A percentile compares a stretch with the other conserved stretches of the same genome.
These are phyloP conservation scores for Chiridota heheva DNA, from an alignment of 35 echinoderm and acorn worm species.

Conservation along the genomic window DNA sequence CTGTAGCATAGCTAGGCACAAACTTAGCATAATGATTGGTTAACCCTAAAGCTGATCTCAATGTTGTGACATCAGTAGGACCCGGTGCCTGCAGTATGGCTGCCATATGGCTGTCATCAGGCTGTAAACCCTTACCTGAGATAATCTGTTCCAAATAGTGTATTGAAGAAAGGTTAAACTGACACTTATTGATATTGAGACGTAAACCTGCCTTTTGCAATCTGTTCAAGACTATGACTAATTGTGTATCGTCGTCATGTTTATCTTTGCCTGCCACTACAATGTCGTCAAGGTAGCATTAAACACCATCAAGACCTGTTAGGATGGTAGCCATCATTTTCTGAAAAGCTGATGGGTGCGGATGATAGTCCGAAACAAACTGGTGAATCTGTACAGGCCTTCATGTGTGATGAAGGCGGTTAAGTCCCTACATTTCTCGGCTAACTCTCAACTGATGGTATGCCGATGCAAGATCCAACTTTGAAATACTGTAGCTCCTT, in stretches of 20 bases:
- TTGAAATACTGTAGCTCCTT: slow-evolving; percentile 14
- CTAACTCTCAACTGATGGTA: slow-evolving; percentile 55
- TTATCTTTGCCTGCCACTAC: slow-evolving; percentile 31
- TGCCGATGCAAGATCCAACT: slow-evolving; percentile 24
- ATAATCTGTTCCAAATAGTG: slow-evolving; percentile 43
- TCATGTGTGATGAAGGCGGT: slow-evolving; percentile 56
- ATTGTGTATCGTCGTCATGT: background rate
- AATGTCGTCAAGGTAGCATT: slow-evolving; percentile 57
- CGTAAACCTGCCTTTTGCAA: slow-evolving; percentile 16
- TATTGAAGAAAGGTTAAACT: slow-evolving; percentile 23
- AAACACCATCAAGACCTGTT: slow-evolving; percentile 5
- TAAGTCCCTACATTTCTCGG: slow-evolving; percentile 21
- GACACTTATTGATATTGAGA: slow-evolving; percentile 47
- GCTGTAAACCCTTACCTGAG: slow-evolving; percentile 22
- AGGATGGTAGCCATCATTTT: slow-evolving; percentile 47
- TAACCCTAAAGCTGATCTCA: slow-evolving; percentile 34
- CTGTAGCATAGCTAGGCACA: slow-evolving; percentile 35
- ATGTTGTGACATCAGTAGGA: slow-evolving; percentile 3
- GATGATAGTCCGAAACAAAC: slow-evolving; percentile 48
- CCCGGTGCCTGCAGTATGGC: slow-evolving; percentile 24
- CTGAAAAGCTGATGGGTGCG: slow-evolving; percentile 56
- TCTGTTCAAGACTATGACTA: slow-evolving; percentile 1
- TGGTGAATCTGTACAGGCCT: slow-evolving; percentile 34
- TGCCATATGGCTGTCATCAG: background rate
- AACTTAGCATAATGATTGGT: slow-evolving; percentile 49